A percentile compares a stretch with the other conserved stretches of the same genome.
These are phyloP conservation scores for Decapterus maruadsi DNA, from an alignment of 2,797 vertebrate genomes.

Conservation along the genomic window DNA sequence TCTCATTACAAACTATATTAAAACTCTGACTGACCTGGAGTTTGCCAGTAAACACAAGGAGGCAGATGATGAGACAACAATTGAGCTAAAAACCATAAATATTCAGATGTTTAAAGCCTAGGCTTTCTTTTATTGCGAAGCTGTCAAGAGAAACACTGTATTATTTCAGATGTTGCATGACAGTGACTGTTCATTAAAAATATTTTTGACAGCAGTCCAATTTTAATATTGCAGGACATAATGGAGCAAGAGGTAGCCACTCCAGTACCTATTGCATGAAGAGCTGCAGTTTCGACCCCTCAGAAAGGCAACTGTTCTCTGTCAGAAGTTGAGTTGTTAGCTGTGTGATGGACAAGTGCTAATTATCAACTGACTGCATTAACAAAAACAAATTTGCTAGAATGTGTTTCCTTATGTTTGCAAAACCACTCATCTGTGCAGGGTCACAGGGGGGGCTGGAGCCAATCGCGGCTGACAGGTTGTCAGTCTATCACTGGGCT, in stretches of 20 bases:
- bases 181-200: neutral
- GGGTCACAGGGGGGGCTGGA: too few species aligned
- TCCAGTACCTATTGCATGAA: neutral
- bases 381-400: neutral
- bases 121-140: neutral
- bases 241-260: neutral
- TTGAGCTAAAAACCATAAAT: too few species aligned
- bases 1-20: neutral
- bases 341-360: neutral
- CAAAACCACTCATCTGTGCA: too few species aligned
- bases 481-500: too few species aligned
- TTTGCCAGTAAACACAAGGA: neutral
- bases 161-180: neutral
- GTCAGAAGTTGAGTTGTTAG: neutral
- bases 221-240: neutral
- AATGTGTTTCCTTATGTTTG: neutral
- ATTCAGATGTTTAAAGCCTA: neutral
- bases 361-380: neutral
- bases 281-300: neutral
- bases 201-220: neutral
- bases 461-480: too few species aligned
- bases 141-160: neutral
- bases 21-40: neutral
- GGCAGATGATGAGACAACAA: neutral
- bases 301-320: neutral